A percentile compares a stretch with the other conserved stretches of the same genome.
These are phyloP conservation scores for Garrulus glandarius DNA, from an alignment of 2,797 vertebrate genomes.

Conservation along the genomic window DNA sequence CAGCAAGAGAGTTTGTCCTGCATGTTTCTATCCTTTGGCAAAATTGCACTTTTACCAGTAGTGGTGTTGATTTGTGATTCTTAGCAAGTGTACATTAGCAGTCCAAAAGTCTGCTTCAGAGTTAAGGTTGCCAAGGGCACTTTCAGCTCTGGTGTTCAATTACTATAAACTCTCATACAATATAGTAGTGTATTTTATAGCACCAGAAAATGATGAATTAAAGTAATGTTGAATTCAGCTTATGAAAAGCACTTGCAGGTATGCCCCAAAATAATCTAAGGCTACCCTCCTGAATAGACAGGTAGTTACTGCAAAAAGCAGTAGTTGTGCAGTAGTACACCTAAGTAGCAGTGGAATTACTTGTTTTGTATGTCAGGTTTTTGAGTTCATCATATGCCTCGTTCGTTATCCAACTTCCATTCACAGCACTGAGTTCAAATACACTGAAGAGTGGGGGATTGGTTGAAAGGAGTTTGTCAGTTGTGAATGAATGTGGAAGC, in stretches of 20 bases:
- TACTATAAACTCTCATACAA: background rate
- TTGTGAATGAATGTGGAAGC: background rate
- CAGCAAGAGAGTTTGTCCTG: background rate
- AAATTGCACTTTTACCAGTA: background rate
- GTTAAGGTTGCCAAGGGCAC: background rate
- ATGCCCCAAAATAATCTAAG: background rate
- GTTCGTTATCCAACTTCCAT: background rate
- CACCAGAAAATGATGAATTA: background rate
- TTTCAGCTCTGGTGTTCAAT: background rate
- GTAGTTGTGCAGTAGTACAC: background rate
- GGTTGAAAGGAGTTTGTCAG: background rate
- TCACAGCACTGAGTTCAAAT: background rate
- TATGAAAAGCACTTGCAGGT: background rate
- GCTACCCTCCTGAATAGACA: background rate
- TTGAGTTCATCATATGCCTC: background rate
- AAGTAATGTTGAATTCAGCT: background rate
- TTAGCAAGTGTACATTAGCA: background rate
- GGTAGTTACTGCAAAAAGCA: background rate
- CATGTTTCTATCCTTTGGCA: background rate
- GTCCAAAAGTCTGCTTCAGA: background rate
- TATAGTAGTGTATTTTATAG: background rate
- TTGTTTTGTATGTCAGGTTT: background rate
- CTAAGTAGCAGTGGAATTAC: background rate
- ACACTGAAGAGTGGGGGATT: background rate
- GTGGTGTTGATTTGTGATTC: background rate